Percentiles rank a stretch among this genome's conserved stretches.
phyloP scores from a whole-genome alignment of 2,797 vertebrate genomes.

The Hyperoplus immaculatus region DNA sequence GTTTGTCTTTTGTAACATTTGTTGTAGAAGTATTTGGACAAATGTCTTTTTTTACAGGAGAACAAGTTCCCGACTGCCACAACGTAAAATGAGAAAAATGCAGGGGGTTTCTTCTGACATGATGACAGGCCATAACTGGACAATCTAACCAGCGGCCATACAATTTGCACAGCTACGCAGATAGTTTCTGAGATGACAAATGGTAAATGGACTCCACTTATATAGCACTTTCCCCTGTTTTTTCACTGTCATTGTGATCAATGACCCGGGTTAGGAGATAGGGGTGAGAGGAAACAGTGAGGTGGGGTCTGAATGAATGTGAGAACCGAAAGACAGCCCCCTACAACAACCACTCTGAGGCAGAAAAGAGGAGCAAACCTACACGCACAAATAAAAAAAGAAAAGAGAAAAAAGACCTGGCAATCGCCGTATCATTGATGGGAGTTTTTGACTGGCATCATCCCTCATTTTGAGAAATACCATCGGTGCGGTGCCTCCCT shows the following conservation, averaged over 20 bases:
- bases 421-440: conserved; percentile 59
- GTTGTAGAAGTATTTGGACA: conserved; percentile 27
- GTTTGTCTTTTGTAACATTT: not conserved
- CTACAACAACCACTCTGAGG: conserved; percentile 47
- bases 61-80: not conserved
- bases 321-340: conserved; percentile 47
- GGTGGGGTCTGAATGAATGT: conserved; percentile 44
- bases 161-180: not conserved
- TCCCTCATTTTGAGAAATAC: conserved; percentile 82
- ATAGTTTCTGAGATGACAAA: not conserved
- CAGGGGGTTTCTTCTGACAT: conserved; percentile 14
- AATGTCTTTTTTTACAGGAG: conserved; percentile 16
- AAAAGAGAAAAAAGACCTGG: conserved; percentile 31
- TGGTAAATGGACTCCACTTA: too few species aligned
- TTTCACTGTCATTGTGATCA: conserved; percentile 46
- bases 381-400: conserved; percentile 57
- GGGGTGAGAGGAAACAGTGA: conserved; percentile 25
- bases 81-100: conserved; percentile 21
- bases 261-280: conserved; percentile 42
- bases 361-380: conserved; percentile 36
- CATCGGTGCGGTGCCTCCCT: conserved; percentile 72
- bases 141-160: not conserved
- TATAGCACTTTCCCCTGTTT: too few species aligned
- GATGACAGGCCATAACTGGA: conserved; percentile 9
- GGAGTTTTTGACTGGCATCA: conserved; percentile 77